Base-by-base conservation (phyloP, 2,113 vertebrate species). In the Podarcis cretensis region DNA sequence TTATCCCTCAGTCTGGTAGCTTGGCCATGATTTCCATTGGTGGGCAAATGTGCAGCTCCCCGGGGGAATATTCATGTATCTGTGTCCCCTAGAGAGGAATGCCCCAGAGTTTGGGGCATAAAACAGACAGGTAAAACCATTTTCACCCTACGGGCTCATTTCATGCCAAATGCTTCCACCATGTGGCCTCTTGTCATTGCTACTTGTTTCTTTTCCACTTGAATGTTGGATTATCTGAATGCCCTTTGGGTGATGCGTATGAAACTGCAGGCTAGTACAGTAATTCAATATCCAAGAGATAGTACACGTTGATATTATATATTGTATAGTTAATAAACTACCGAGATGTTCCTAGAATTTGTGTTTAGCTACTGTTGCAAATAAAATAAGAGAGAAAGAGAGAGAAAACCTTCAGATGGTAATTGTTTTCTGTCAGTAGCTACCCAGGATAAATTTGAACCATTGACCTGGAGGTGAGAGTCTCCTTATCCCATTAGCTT, bases 401-500 rank as follows among this genome's bases (percentile, higher is more conserved):
- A 1, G 3, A 68, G 71, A 40, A 32, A 68, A 3, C 13, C 79
- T 78, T 87, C 59, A 90, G 71, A 78, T 40, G 80, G 73, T 71
- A 90, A 83, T 86, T 82, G 76, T 57, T 88, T 78, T 59, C 5
- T 12, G 4, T 93, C 81, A 66, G 85, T 91, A 54, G 65, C 81
- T 89, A 40, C 30, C 30, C 86, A 25, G 90, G 75, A 32, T 89
- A 88, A 87, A 91, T 94, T 27, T 79, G 13, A 92, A 73, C 66
- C 9, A 30, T 76, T 35, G 89, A 85, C 59, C 48, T 0, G 25
- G 65, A 87, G 69, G 54, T 27, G 90, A 92, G 90, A 91, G 14
- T 10, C 27, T 25, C 65, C 87, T 77, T 18, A 14, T 89, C 66
- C 90, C 84, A 93, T 92, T 93, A 90, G 90, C 91, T 69, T 32